Conservation (phyloP, 2,797 vertebrate genomes). For the Ctenosaura bakeri region DNA sequence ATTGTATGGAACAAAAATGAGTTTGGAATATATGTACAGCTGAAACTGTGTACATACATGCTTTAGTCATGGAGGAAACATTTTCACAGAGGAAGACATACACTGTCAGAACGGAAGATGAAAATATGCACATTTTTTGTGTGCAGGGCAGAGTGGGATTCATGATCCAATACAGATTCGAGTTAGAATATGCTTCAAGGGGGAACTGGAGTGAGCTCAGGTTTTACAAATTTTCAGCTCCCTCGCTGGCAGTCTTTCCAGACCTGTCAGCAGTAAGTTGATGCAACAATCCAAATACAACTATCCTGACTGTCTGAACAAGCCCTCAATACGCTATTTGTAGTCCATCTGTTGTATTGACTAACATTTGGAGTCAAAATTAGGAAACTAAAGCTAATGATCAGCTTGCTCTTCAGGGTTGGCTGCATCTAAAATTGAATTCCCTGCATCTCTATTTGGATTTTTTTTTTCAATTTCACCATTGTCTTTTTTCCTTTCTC, state of each 20-base stretch:
- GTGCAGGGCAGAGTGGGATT: too few relatives aligned
- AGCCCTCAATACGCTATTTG: not conserved
- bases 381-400: conserved; percentile 51
- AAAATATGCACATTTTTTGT: too few relatives aligned
- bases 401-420: conserved; percentile 59
- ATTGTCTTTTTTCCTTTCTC: not conserved
- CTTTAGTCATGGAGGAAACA: too few relatives aligned
- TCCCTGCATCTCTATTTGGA: not conserved
- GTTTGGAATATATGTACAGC: too few relatives aligned
- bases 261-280: not conserved
- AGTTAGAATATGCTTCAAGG: not conserved
- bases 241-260: not conserved
- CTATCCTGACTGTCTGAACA: not conserved
- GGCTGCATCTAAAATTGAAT: conserved; percentile 65
- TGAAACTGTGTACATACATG: too few relatives aligned
- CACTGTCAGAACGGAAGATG: too few relatives aligned
- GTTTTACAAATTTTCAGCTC: not conserved
- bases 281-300: not conserved
- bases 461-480: not conserved
- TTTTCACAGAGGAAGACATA: too few relatives aligned
- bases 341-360: conserved; percentile 39
- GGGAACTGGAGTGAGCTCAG: not conserved
- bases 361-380: conserved; percentile 55
- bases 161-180: not conserved
- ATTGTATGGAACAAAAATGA: too few relatives aligned